Conservation (phyloP, 2,888 invertebrate species). For the Pyrrhosoma nymphula region DNA sequence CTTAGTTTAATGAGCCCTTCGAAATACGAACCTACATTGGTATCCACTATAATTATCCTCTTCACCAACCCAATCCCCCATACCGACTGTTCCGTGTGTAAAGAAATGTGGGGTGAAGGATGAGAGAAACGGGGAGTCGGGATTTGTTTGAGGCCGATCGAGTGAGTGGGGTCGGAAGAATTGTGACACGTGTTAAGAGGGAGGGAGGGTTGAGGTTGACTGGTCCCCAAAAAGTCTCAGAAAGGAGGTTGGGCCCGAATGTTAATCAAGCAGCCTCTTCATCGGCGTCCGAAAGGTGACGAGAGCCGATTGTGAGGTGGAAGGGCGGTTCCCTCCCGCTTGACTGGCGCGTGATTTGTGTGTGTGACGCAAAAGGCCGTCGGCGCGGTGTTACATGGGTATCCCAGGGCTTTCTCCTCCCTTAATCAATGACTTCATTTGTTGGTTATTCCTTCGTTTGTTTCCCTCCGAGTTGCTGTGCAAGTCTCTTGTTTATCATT, state of each 20-base stretch:
- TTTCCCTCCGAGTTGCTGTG: background rate
- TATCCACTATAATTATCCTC: too few relatives aligned
- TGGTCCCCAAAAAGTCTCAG: background rate
- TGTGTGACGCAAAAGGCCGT: background rate
- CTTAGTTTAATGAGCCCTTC: too few relatives aligned
- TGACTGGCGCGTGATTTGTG: background rate
- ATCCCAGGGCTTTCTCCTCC: background rate
- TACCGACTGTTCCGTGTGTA: too few relatives aligned
- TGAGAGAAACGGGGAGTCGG: too few relatives aligned
- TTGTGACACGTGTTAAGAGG: background rate
- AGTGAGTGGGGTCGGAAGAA: too few relatives aligned
- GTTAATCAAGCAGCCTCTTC: constrained; percentile 9
- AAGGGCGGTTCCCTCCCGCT: background rate
- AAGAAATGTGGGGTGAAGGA: too few relatives aligned
- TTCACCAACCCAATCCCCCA: too few relatives aligned
- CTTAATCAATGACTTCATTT: background rate
- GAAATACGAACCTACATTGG: too few relatives aligned
- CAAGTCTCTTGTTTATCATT: background rate
- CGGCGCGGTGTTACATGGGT: background rate
- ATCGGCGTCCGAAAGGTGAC: constrained; percentile 12
- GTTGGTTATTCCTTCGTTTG: background rate
- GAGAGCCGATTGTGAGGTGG: background rate
- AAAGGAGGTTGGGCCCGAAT: background rate
- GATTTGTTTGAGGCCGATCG: too few relatives aligned
- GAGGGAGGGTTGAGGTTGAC: background rate